These are phyloP conservation scores for Acleris literana DNA, from an alignment of 2,888 invertebrate species.

Conservation along the genomic window DNA sequence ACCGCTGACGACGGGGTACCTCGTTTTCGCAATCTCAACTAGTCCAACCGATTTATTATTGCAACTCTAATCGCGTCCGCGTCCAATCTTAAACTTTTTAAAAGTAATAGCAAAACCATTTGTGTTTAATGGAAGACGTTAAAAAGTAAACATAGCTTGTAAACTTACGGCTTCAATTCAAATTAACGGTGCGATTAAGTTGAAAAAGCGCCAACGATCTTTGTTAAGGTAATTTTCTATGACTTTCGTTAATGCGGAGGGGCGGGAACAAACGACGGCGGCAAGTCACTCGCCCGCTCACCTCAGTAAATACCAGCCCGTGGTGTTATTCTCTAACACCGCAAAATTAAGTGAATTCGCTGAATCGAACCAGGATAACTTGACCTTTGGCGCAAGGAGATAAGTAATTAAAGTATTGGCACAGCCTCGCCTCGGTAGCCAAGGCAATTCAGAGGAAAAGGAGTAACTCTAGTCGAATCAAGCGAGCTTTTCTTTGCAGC, in stretches of 20 bases:
- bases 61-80: neutral
- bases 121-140: too few species aligned
- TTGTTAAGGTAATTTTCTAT: conserved; percentile 20
- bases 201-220: conserved; percentile 25
- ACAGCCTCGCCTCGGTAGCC: too few species aligned
- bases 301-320: conserved; percentile 12
- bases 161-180: conserved; percentile 10
- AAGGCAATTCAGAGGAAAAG: too few species aligned
- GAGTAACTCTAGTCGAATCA: too few species aligned
- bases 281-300: conserved; percentile 47
- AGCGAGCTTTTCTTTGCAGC: too few species aligned
- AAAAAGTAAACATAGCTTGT: neutral
- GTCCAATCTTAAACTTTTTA: too few species aligned
- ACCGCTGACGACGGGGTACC: neutral
- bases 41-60: neutral
- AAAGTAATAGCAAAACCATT: too few species aligned
- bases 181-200: conserved; percentile 19
- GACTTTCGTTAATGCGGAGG: conserved; percentile 24
- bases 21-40: neutral
- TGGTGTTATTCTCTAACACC: too few species aligned
- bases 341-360: too few species aligned
- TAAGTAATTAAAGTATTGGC: too few species aligned
- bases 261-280: conserved; percentile 40
- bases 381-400: too few species aligned
- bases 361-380: too few species aligned